phyloP scores from a whole-genome alignment of 2,113 vertebrate species.

The Clarias batrachus region DNA sequence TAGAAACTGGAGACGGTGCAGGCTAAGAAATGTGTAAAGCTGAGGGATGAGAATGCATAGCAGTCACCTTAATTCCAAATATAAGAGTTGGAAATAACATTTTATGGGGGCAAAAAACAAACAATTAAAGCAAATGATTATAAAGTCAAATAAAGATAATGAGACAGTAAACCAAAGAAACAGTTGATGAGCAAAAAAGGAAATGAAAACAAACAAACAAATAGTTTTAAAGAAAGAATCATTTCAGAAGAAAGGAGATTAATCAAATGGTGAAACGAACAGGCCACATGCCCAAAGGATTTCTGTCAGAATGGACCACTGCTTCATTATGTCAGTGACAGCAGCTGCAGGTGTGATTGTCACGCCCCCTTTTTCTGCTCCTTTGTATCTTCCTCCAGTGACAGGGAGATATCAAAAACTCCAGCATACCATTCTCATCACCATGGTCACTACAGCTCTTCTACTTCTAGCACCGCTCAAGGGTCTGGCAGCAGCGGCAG shows the following conservation, averaged over 20 bases:
- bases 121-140: neutral
- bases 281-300: constrained; percentile 44
- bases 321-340: constrained; percentile 72
- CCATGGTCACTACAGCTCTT: constrained; percentile 33
- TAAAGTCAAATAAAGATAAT: neutral
- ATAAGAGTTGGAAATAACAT: neutral
- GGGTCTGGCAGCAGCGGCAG: constrained; percentile 45
- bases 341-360: constrained; percentile 57
- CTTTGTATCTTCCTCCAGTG: constrained; percentile 40
- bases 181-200: neutral
- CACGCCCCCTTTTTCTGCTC: neutral
- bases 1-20: constrained; percentile 71
- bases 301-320: constrained; percentile 55
- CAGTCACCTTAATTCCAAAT: neutral
- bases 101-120: no score
- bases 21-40: constrained; percentile 41
- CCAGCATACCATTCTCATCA: constrained; percentile 32
- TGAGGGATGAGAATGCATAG: neutral
- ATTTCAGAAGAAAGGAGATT: neutral
- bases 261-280: constrained; percentile 19
- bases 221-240: neutral
- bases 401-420: constrained; percentile 46
- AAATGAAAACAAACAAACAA: neutral
- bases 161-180: neutral
- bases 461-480: constrained; percentile 25